Conservation (phyloP, 1,140 invertebrate genomes). For the Melipona quadrifasciata region DNA sequence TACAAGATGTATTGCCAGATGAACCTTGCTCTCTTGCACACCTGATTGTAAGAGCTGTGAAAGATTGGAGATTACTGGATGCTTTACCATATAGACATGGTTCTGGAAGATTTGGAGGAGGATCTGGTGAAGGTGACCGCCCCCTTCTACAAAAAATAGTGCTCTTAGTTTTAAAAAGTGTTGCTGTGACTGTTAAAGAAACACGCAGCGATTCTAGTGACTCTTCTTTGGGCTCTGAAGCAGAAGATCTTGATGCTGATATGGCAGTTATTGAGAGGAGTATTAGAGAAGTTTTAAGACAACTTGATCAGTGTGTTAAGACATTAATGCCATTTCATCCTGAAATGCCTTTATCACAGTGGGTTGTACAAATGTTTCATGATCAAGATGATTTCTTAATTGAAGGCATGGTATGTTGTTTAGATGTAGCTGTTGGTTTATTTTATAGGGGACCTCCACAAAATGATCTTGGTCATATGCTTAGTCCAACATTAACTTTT, state of each 20-base stretch:
- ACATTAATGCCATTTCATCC: slow-evolving; percentile 92
- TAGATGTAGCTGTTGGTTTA: slow-evolving; percentile 92
- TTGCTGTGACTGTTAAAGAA: slow-evolving; percentile 94
- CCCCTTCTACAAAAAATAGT: slow-evolving; percentile 92
- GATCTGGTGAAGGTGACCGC: slow-evolving; percentile 82
- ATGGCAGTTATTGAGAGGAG: slow-evolving; percentile 93
- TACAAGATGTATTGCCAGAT: slow-evolving; percentile 92
- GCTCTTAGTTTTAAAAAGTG: slow-evolving; percentile 91
- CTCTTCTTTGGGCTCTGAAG: slow-evolving; percentile 90
- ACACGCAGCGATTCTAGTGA: slow-evolving; percentile 92
- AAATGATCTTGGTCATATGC: slow-evolving; percentile 88
- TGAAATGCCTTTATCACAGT: slow-evolving; percentile 92
- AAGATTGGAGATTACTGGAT: slow-evolving; percentile 90
- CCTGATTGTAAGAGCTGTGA: slow-evolving; percentile 90
- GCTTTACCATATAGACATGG: slow-evolving; percentile 84
- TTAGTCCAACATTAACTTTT: slow-evolving; percentile 92
- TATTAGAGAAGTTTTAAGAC: slow-evolving; percentile 90
- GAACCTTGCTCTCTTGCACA: slow-evolving; percentile 93
- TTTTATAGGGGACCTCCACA: slow-evolving; percentile 90
- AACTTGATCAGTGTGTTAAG: slow-evolving; percentile 92
- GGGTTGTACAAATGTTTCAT: slow-evolving; percentile 92
- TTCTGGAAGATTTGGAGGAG: slow-evolving; percentile 82
- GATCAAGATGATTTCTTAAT: slow-evolving; percentile 95
- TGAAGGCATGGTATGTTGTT: slow-evolving; percentile 95
- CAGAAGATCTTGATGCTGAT: slow-evolving; percentile 93